These are phyloP conservation scores for Hypomesus transpacificus DNA, from an alignment of 2,113 vertebrate genomes.

Conservation along the genomic window DNA sequence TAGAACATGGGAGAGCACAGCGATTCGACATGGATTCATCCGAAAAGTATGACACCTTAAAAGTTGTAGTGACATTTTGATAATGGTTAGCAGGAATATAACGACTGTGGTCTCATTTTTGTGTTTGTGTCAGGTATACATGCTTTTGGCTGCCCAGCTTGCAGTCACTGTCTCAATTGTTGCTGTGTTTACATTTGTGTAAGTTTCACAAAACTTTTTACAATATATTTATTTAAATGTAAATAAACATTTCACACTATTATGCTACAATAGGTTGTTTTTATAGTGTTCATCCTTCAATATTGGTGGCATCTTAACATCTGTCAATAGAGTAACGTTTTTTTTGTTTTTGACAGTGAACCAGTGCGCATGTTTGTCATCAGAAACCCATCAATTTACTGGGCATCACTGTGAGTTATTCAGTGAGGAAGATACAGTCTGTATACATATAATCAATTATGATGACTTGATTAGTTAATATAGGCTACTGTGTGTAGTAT, in stretches of 20 bases:
- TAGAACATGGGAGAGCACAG: constrained; percentile 76
- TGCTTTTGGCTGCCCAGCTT: constrained; percentile 86
- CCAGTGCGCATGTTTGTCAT: constrained; percentile 73
- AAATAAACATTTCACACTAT: background rate
- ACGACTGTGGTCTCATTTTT: constrained; percentile 6
- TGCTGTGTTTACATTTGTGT: constrained; percentile 81
- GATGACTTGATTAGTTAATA: background rate
- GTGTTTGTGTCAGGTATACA: constrained; percentile 79
- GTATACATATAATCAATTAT: background rate
- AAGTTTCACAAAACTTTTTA: constrained; percentile 42
- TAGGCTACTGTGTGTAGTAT: background rate
- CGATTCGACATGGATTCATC: constrained; percentile 84
- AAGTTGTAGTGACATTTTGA: background rate
- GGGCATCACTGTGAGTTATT: constrained; percentile 83
- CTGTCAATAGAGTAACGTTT: background rate
- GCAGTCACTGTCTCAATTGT: constrained; percentile 82
- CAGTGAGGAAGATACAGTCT: background rate
- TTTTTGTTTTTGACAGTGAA: constrained; percentile 58
- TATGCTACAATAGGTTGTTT: background rate
- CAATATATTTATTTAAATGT: background rate
- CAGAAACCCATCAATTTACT: constrained; percentile 76
- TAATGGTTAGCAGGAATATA: background rate
- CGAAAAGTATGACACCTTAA: constrained; percentile 72
- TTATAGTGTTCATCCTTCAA: too few species aligned
- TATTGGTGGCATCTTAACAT: too few species aligned